Evolutionary conservation across 2,888 invertebrate genomes (phyloP), one percentile per base, ranked within the genome.

Genomic region (Caenorhabditis sp.): DNA sequence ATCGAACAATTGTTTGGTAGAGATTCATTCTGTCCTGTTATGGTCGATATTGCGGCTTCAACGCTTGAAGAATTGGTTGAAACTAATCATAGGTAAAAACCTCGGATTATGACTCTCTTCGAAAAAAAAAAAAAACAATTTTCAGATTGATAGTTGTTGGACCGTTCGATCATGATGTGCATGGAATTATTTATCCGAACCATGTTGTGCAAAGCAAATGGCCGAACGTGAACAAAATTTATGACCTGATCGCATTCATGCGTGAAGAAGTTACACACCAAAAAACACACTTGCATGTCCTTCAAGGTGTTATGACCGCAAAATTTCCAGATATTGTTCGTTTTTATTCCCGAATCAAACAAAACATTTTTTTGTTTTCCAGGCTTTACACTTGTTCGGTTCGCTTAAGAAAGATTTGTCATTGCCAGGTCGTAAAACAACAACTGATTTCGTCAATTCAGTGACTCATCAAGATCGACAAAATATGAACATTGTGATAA

Each of bases 281-380:
- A 2, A 25, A 59, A 4, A 54, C 66, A 38, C 54, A 65, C 17
- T 59, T 78, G 20, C 69, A 69, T 65, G 78, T 78, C 12, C 23
- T 64, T 36, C 78, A 78, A 63, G 72, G 73, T 14, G 70, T 76
- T n/a, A 25, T 78, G n/a, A 78, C 78, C 10, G 68, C 78, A 10
- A 60, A 54, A 12, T 10, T 66, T 2, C 27, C 52, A 7, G 67
- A 73, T 50, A 67, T 78, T 59, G 78, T 78, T n/a, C n/a, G n/a
- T n/a, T n/a, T n/a, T n/a, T n/a, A n/a, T n/a, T n/a, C n/a, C n/a
- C n/a, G n/a, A n/a, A n/a, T 31, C 27, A 36, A 50, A 54, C 53
- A 36, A 43, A 54, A 21, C 2, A 20, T 56, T 26, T 1, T 10
- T 26, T 26, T 17, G 17, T 25, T 56, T 25, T 56, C 50, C 57